Percentiles rank a stretch among this genome's conserved stretches.
Evolutionary conservation across 1,140 invertebrate species (phyloP).

Genomic region (Pygmarrhopalites habei): DNA sequence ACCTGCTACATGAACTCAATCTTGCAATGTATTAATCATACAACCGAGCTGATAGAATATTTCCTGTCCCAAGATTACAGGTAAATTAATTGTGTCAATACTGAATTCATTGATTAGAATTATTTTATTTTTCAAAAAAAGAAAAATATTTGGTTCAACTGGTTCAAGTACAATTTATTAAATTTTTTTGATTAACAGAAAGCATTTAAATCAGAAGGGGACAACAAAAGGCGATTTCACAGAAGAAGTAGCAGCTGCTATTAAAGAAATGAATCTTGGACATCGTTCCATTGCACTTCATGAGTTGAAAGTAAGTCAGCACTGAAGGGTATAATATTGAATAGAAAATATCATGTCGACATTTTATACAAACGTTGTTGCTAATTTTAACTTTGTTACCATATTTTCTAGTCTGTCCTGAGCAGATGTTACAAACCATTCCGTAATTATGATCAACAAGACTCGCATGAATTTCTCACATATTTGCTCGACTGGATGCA

Average conservation of each 20-base stretch:
- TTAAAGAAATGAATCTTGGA: slow-evolving; percentile 65
- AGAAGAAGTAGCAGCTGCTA: slow-evolving; percentile 65
- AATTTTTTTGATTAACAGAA: neutral
- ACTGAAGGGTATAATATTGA: slow-evolving; percentile 11
- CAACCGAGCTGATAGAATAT: slow-evolving; percentile 63
- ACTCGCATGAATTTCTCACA: slow-evolving; percentile 89
- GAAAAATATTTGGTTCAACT: slow-evolving; percentile 10
- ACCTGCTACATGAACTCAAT: slow-evolving; percentile 59
- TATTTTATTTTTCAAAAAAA: slow-evolving; percentile 5
- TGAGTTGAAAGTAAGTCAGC: slow-evolving; percentile 67
- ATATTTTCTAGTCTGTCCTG: slow-evolving; percentile 54
- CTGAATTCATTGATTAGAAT: neutral
- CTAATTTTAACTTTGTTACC: neutral
- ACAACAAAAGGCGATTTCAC: slow-evolving; percentile 58
- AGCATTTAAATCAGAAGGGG: slow-evolving; percentile 4
- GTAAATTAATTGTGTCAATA: too few relatives aligned
- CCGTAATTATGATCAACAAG: slow-evolving; percentile 78
- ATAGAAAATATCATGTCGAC: neutral
- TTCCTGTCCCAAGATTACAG: slow-evolving; percentile 59
- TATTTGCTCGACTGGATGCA: slow-evolving; percentile 86
- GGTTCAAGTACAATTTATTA: too few relatives aligned
- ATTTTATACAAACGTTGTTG: too few relatives aligned
- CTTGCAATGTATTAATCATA: slow-evolving; percentile 66
- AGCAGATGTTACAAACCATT: slow-evolving; percentile 70
- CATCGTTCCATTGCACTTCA: slow-evolving; percentile 68